A percentile compares a stretch with the other conserved stretches of the same genome.
These are phyloP conservation scores for Pseudomyrmex pallidus DNA, from an alignment of 1,140 invertebrate genomes.

Conservation along the genomic window DNA sequence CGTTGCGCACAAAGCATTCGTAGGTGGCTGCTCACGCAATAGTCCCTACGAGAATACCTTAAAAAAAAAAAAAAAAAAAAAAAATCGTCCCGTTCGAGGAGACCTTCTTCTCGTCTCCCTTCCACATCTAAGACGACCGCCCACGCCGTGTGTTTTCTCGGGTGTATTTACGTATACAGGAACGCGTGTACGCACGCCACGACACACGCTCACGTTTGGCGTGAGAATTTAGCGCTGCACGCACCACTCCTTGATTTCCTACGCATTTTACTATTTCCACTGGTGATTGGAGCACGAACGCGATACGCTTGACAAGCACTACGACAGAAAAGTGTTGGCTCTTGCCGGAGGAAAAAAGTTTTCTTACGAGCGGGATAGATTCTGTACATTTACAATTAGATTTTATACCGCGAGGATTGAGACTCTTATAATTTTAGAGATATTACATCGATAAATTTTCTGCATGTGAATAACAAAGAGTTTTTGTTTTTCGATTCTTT, in stretches of 20 bases:
- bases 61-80: constrained; percentile 63
- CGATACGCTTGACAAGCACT: constrained; percentile 40
- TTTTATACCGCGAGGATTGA: too few species aligned
- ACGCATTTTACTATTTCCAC: constrained; percentile 73
- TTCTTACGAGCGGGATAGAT: neutral
- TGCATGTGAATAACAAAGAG: too few species aligned
- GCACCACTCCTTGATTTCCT: constrained; percentile 77
- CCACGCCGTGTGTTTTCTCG: constrained; percentile 64
- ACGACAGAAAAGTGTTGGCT: neutral
- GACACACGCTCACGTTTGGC: constrained; percentile 63
- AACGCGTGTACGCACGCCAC: constrained; percentile 22
- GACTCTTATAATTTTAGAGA: too few species aligned
- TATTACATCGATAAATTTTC: too few species aligned
- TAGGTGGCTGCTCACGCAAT: constrained; percentile 51
- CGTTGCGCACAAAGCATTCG: constrained; percentile 45
- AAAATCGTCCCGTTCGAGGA: constrained; percentile 50
- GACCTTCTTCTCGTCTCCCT: constrained; percentile 75
- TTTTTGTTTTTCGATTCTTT: too few species aligned
- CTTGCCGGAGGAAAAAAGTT: neutral
- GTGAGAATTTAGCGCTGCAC: constrained; percentile 74
- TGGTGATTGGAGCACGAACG: constrained; percentile 42
- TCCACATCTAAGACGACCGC: constrained; percentile 72
- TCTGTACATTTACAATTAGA: too few species aligned
- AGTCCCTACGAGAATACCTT: constrained; percentile 19
- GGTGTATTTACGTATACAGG: constrained; percentile 51